These are phyloP conservation scores for Labeo calbasu DNA, from an alignment of 2,797 vertebrate genomes.

Conservation along the genomic window DNA sequence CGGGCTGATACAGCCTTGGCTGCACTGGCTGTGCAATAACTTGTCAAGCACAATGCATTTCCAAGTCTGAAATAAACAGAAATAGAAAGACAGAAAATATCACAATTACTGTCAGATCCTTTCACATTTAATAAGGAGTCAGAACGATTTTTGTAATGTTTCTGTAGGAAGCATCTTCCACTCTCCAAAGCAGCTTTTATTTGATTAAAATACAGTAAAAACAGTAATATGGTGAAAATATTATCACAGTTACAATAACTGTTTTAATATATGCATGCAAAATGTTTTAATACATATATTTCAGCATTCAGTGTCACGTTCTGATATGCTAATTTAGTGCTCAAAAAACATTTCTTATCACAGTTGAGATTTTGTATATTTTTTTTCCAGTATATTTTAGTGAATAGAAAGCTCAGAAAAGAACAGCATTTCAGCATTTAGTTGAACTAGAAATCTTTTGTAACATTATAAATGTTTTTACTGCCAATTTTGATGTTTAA, in stretches of 20 bases:
- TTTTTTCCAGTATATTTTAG: background rate
- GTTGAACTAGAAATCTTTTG: background rate
- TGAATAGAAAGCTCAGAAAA: background rate
- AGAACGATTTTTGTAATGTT: background rate
- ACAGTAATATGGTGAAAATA: background rate
- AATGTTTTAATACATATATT: background rate
- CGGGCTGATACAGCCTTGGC: background rate
- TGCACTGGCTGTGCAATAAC: slow-evolving; percentile 19
- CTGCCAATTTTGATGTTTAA: background rate
- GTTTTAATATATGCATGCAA: background rate
- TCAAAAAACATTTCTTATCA: background rate
- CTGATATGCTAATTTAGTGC: background rate
- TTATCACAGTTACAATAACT: background rate
- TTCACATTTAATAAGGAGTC: background rate
- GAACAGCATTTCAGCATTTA: background rate
- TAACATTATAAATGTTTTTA: slow-evolving; percentile 1
- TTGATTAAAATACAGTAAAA: slow-evolving; percentile 12
- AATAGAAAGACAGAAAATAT: slow-evolving; percentile 5
- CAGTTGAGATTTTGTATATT: background rate
- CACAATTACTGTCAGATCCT: background rate
- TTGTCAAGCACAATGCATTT: background rate
- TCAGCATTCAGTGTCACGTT: background rate
- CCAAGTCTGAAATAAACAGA: slow-evolving; percentile 14
- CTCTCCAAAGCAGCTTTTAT: background rate
- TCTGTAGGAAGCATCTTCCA: background rate